Base-by-base conservation (phyloP, 2,113 vertebrate species). In the Prionailurus bengalensis region DNA sequence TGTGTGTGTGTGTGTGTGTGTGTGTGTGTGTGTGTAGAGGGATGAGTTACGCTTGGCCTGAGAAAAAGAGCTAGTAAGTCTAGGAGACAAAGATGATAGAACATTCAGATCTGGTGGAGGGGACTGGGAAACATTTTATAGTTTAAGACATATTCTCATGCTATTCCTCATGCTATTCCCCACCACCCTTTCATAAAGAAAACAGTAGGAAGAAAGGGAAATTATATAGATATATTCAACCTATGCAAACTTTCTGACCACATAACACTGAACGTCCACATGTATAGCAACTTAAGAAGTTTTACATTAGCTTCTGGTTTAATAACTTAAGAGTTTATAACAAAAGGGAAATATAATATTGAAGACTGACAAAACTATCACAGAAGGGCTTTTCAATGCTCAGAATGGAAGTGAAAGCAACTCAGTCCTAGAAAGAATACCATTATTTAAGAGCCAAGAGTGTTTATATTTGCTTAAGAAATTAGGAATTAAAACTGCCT, bases 11-110 rank as follows among this genome's bases (percentile, higher is more conserved):
- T 17, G 39, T 19, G 9, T 7, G 14, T 5, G 3, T 12, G 4
- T 29, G 15, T 3, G 8, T 12, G 42, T 0, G 0, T 12, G 8
- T 1, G 1, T 39, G 9, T 1, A 48, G 5, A 53, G 1, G 29
- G 21, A 29, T 39, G 63, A 83, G 11, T 36, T 48, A 83, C 2
- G 55, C 29, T 23, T 63, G 11, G 31, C 27, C 79, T 42, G 63
- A 79, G 71, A 36, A 65, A 82, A 93, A 36, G 27, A 42, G 36
- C 1, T 79, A 55, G 8, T 61, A 66, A 45, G 23, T 58, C 33
- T 91, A 65, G 65, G 51, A 82, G 7, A 42, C 55, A 91, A 73
- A 55, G 11, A 48, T 17, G 21, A 58, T 61, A 94, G 36, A 42
- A 68, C 10, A 70, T 10, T 48, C 51, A 74, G 29, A 63, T 31